These are phyloP conservation scores for Calcarius ornatus DNA, from an alignment of 2,113 vertebrate species.

Conservation along the genomic window DNA sequence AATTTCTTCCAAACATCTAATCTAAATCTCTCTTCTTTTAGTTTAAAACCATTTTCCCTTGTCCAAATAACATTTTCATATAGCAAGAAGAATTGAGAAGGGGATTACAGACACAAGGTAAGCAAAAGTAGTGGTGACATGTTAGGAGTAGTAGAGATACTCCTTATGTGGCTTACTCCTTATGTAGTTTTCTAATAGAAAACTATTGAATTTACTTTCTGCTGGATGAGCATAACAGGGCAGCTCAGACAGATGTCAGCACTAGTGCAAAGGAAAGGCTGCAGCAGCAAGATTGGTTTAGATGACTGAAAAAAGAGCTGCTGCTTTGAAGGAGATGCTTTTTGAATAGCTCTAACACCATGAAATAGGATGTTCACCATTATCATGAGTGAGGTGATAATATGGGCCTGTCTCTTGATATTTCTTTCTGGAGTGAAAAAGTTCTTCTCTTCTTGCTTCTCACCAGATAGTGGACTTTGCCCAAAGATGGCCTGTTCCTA, in stretches of 20 bases:
- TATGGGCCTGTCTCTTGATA: background rate
- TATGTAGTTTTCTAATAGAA: too few relatives aligned
- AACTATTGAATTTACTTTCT: constrained; percentile 1
- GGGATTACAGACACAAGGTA: background rate
- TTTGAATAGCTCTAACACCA: background rate
- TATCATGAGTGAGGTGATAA: background rate
- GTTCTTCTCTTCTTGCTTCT: background rate
- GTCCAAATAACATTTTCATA: background rate
- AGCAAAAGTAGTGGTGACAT: background rate
- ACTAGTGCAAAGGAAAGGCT: background rate
- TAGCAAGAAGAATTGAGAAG: background rate
- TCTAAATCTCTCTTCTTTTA: background rate
- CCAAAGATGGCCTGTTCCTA: background rate
- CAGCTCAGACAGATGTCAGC: background rate
- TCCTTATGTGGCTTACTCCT: background rate
- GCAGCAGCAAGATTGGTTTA: background rate
- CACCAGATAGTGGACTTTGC: background rate
- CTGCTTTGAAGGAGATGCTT: background rate
- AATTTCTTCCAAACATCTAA: background rate
- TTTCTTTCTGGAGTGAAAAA: background rate
- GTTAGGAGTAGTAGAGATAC: background rate
- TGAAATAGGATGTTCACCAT: background rate
- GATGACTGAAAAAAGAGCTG: background rate
- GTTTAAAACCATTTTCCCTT: background rate
- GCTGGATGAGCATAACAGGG: background rate